Evolutionary conservation across 1,140 invertebrate species (phyloP).

Genomic region (Drosophila insularis): DNA sequence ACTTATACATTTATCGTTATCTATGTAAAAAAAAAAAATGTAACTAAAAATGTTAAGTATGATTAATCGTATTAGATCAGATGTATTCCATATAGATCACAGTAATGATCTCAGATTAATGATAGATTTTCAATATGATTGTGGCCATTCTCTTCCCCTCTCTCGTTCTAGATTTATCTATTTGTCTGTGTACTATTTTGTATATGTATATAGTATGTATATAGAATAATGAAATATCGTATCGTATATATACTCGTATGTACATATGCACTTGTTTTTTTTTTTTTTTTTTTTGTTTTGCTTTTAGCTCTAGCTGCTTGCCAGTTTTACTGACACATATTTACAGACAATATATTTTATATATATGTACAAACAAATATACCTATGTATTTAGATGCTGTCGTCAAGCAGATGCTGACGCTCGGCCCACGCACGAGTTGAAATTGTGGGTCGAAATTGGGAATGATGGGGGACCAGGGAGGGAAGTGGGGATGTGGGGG

Average conservation of each 20-base stretch:
- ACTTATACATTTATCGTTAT: no score
- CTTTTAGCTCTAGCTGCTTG: background rate
- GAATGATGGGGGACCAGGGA: no score
- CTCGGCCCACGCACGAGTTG: conserved; percentile 45
- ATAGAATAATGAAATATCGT: background rate
- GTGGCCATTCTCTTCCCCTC: background rate
- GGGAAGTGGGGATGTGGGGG: background rate
- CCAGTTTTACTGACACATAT: conserved; percentile 8
- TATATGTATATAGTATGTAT: background rate
- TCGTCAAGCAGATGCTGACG: conserved; percentile 59
- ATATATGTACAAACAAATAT: background rate
- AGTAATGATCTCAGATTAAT: background rate
- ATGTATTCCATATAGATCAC: background rate
- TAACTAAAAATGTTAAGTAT: no score
- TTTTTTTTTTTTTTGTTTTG: background rate
- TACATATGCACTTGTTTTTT: background rate
- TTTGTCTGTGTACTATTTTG: background rate
- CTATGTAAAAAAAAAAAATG: no score
- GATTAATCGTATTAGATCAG: no score
- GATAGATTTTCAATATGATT: background rate
- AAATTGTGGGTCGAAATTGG: background rate
- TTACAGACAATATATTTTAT: conserved; percentile 1
- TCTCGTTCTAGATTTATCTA: background rate
- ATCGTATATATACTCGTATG: background rate
- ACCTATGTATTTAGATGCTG: conserved; percentile 38